phyloP scores from a whole-genome alignment of 2,113 vertebrate species.

The Salminus brasiliensis region DNA sequence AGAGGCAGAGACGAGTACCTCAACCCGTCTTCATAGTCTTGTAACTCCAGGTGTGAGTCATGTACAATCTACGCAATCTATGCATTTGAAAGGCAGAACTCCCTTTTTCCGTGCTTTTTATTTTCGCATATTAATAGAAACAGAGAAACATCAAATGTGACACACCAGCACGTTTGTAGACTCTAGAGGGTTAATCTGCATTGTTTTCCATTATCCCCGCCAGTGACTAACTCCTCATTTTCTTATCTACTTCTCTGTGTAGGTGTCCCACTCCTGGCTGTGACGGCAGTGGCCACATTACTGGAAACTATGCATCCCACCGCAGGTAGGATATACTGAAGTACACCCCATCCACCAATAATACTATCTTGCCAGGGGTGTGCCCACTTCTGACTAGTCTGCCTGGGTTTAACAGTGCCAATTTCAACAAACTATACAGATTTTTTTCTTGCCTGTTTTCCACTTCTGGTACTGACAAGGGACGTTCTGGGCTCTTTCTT shows the following conservation, averaged over 20 bases:
- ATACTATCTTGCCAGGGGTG: not conserved
- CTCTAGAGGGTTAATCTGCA: too few species aligned
- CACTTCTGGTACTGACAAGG: slow-evolving; percentile 63
- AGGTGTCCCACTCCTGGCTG: slow-evolving; percentile 98
- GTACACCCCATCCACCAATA: not conserved
- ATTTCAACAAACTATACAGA: slow-evolving; percentile 8
- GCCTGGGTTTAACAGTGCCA: too few species aligned
- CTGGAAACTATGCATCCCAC: slow-evolving; percentile 98
- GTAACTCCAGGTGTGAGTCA: too few species aligned
- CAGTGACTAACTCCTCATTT: not conserved
- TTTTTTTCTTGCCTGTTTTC: slow-evolving; percentile 57
- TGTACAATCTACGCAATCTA: too few species aligned
- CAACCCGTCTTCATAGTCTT: too few species aligned
- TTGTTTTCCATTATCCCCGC: too few species aligned
- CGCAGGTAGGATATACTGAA: slow-evolving; percentile 84
- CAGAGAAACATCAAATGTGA: too few species aligned
- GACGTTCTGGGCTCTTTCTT: slow-evolving; percentile 66
- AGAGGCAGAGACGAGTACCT: too few species aligned
- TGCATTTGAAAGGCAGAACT: too few species aligned
- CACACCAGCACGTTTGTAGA: too few species aligned
- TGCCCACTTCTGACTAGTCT: not conserved
- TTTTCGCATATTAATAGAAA: too few species aligned
- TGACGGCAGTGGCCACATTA: slow-evolving; percentile 98
- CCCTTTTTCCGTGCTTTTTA: too few species aligned
- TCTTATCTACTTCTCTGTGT: slow-evolving; percentile 50